Evolutionary conservation across 2,797 vertebrate species (phyloP).

Genomic region (Leuciscus waleckii): DNA sequence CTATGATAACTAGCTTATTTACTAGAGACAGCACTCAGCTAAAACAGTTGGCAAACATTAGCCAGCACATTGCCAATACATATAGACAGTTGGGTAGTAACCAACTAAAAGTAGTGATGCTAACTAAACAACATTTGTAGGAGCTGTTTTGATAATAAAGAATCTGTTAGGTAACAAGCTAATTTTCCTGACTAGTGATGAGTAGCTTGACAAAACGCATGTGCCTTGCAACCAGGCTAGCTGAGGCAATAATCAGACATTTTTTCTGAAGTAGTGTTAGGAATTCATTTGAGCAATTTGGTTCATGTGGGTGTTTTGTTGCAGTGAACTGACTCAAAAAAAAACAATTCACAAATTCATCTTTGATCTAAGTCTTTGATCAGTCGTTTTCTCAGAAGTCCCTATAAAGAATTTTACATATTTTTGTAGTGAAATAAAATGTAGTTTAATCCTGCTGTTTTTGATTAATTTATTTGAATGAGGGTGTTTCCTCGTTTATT

Average conservation of each 20-base stretch:
- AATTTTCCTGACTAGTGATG: neutral
- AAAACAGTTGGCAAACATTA: neutral
- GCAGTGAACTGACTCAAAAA: neutral
- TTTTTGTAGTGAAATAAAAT: slow-evolving; percentile 2
- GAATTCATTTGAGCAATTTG: slow-evolving; percentile 4
- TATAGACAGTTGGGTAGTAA: neutral
- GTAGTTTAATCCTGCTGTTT: neutral
- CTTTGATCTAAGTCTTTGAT: slow-evolving; percentile 35
- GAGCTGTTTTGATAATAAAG: neutral
- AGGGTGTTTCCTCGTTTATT: slow-evolving; percentile 1
- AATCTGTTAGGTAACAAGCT: neutral
- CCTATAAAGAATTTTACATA: neutral
- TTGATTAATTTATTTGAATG: neutral
- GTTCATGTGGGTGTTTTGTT: neutral
- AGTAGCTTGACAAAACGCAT: neutral
- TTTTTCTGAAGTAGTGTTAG: neutral
- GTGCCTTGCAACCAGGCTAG: neutral
- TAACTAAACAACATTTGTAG: neutral
- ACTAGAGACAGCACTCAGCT: neutral
- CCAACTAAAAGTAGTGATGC: neutral
- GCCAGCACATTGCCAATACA: neutral
- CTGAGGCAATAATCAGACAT: neutral
- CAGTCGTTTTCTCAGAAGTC: slow-evolving; percentile 1
- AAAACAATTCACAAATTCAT: neutral
- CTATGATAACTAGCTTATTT: neutral